Evolutionary conservation across 2,113 vertebrate species (phyloP), one percentile per base, ranked within the genome.

Genomic region (Origma solitaria): DNA sequence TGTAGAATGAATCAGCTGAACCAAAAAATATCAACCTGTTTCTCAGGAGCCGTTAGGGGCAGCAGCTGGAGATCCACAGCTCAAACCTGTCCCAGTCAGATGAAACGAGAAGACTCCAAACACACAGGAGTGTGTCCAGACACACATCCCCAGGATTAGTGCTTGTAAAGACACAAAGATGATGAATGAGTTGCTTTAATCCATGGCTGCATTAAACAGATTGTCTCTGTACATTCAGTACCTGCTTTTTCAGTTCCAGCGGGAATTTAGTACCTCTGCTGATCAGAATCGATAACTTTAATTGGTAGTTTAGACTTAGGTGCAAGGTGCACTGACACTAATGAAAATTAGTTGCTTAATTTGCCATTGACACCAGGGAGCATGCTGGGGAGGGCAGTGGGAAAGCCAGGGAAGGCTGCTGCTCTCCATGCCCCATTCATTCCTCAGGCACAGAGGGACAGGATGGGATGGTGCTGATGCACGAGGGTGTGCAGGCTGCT

Each of bases 331-430:
- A 31, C 33, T 73, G 88, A 78, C 90, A 53, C 47, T 91, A 78
- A 88, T 88, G 85, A 86, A 93, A 95, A 92, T 64, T 30, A 75
- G 85, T 73, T 60, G 72, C 72, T 93, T 75, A 65, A 84, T 90
- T 96, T 4, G 5, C 85, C 3, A 2, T 40, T 70, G 45, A 31
- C 3, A 1, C 44, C 31, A 25, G 31, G 47, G 28, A 88, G 15
- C 2, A 0, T 13, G 56, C 54, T 51, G 72, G 42, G 73, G 50
- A 75, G 33, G 62, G 50, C 2, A 0, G n/a, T 10, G 84, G 69
- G 81, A 68, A 53, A 58, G 42, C 22, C n/a, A 50, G 57, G 66
- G 27, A 40, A 30, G 35, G 65, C 54, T 42, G 44, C 51, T 37
- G 77, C 56, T 66, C 33, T 49, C 30, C 4, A 7, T 11, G 1